Evolutionary conservation across 2,888 invertebrate genomes (phyloP).

Genomic region (Stegana nigrithorax): DNA sequence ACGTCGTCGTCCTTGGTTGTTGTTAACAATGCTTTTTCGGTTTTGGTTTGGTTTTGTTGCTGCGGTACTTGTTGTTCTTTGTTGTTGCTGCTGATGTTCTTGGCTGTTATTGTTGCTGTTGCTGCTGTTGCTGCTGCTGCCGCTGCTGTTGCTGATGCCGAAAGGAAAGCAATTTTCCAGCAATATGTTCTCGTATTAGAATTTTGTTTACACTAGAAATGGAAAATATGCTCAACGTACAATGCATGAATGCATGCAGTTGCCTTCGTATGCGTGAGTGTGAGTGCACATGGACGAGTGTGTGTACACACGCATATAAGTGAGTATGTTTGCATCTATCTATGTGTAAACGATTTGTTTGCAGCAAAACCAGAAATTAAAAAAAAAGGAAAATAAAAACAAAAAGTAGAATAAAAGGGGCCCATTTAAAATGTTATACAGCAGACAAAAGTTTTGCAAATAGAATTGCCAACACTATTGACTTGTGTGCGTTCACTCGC

Average conservation of each 20-base stretch:
- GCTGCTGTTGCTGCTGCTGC: slow-evolving; percentile 33
- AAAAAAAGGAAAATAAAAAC: background rate
- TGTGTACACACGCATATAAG: slow-evolving; percentile 20
- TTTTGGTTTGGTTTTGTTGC: slow-evolving; percentile 30
- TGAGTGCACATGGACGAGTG: too few species aligned
- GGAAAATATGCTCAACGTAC: slow-evolving; percentile 59
- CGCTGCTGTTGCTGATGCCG: slow-evolving; percentile 29
- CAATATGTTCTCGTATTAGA: slow-evolving; percentile 55
- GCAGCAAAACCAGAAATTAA: background rate
- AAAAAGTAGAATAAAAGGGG: background rate
- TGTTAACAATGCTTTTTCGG: slow-evolving; percentile 54
- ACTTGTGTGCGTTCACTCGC: background rate
- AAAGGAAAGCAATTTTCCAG: slow-evolving; percentile 59
- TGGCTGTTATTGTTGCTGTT: slow-evolving; percentile 32
- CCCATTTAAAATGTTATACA: background rate
- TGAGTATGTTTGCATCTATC: too few species aligned
- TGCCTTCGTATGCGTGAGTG: slow-evolving; percentile 20
- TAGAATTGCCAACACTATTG: background rate
- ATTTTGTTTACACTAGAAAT: slow-evolving; percentile 60
- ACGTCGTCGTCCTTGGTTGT: slow-evolving; percentile 58
- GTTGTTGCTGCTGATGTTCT: slow-evolving; percentile 8
- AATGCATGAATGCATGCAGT: slow-evolving; percentile 38
- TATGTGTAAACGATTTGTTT: background rate
- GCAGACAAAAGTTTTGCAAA: background rate
- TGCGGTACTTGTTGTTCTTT: slow-evolving; percentile 28